phyloP scores from a whole-genome alignment of 2,113 vertebrate genomes.

The Noctilio leporinus region DNA sequence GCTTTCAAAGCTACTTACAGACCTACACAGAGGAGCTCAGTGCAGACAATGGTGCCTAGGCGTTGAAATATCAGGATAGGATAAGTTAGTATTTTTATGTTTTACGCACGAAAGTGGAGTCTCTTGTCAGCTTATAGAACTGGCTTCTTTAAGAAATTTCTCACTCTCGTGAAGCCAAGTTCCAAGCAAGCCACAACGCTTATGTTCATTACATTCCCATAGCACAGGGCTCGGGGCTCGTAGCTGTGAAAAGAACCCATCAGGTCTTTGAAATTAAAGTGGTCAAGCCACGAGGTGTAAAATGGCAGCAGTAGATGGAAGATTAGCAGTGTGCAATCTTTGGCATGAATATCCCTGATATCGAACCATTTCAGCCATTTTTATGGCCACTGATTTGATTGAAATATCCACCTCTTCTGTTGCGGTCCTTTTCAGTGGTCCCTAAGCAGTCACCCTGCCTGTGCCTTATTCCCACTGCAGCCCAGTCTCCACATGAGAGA shows the following conservation, averaged over 20 bases:
- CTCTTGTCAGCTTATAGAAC: background rate
- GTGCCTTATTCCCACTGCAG: background rate
- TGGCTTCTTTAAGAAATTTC: background rate
- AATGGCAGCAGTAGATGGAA: background rate
- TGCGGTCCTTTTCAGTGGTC: background rate
- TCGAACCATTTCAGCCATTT: background rate
- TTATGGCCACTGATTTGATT: background rate
- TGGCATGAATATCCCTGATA: background rate
- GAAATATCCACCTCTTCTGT: rapidly evolving
- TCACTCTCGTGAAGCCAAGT: background rate
- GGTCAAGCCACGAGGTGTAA: background rate
- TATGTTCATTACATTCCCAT: background rate
- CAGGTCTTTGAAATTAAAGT: background rate
- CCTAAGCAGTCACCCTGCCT: no score
- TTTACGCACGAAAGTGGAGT: background rate
- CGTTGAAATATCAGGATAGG: background rate
- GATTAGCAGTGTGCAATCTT: background rate
- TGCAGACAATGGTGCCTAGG: rapidly evolving
- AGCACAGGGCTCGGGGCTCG: background rate
- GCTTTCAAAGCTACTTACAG: background rate
- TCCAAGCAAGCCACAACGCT: background rate
- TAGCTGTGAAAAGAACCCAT: background rate
- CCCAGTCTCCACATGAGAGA: background rate
- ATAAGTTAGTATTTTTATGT: background rate
- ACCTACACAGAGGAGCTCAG: background rate